Percentiles rank a stretch among this genome's conserved stretches.
Conservation (phyloP, 2,797 vertebrate species). For the Mus minutoides region DNA sequence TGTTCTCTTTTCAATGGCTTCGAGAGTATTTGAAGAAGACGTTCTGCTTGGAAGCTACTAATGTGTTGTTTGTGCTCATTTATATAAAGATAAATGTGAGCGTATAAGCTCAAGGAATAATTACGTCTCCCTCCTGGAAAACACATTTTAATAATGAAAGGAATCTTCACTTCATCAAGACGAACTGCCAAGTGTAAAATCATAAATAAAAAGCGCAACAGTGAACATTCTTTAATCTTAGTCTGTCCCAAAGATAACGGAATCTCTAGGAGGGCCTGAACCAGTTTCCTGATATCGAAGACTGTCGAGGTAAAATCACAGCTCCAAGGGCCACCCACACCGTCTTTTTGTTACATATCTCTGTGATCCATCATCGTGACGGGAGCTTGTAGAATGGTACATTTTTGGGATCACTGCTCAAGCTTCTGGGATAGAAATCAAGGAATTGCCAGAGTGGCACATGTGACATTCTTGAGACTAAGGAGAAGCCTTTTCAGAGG, state of each 20-base stretch:
- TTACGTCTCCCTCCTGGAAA: slow-evolving; percentile 22
- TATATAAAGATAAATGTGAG: slow-evolving; percentile 33
- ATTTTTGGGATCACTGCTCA: background rate
- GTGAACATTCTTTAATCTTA: background rate
- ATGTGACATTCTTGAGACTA: background rate
- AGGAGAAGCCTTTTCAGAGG: background rate
- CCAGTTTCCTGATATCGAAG: background rate
- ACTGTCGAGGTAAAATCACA: background rate
- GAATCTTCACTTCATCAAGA: slow-evolving; percentile 51
- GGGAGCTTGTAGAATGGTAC: background rate
- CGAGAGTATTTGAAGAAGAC: slow-evolving; percentile 3
- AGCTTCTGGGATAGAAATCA: background rate
- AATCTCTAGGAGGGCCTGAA: background rate
- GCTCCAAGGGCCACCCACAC: background rate
- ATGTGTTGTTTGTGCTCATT: background rate
- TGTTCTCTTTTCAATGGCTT: background rate
- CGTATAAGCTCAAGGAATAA: background rate
- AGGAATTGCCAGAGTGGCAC: background rate
- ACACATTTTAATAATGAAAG: slow-evolving; percentile 48
- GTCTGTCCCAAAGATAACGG: background rate
- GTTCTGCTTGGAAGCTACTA: background rate
- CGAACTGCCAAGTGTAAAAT: background rate
- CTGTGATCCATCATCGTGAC: background rate
- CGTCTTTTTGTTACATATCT: background rate
- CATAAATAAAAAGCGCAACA: background rate